Evolutionary conservation across 2,113 vertebrate genomes (phyloP), one percentile per base, ranked within the genome.

Genomic region (Pseudolaguvia tuberculata): DNA sequence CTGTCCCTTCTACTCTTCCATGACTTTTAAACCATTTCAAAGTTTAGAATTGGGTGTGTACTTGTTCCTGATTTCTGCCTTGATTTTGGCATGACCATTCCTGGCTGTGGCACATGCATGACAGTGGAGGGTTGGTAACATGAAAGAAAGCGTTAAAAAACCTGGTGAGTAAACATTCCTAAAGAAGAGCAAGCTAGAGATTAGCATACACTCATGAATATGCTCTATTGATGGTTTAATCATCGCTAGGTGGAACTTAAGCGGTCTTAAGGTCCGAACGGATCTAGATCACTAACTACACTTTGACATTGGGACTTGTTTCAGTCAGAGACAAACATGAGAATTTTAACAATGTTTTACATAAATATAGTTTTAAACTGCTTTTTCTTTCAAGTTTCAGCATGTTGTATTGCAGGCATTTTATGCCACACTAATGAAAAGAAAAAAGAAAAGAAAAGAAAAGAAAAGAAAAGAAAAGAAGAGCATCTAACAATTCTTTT

Each of bases 11-110:
- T 50, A 31, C 29, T 70, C 67, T 39, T 58, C 23, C 67, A 63
- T 61, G 29, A 70, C 65, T 15, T 70, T 59, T 48, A 39, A n/a
- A 23, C 47, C 47, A 59, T 87, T 81, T 87, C 84, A 83, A 79
- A 87, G 84, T 88, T 89, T 86, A 76, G 68, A 23, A 56, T 70
- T 66, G 67, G n/a, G 10, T 39, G 15, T 27, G 69, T 77, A 68
- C 75, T 39, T 52, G 62, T 87, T 87, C 59, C 52, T 78, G 71
- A 85, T 88, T 89, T 75, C 63, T 69, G 52, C 91, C 89, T 91
- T 89, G 90, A 87, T 88, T 90, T 89, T 80, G 90, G 95, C 95
- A 98, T 98, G 95, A 94, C 88, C 90, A 93, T 87, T 90, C 92
- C 87, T 89, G 90, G 88, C 86, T 72, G 83, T 78, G 90, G 93